Evolutionary conservation across 1,140 invertebrate genomes (phyloP), one percentile per base, ranked within the genome.

Genomic region (Bombus sylvicola): DNA sequence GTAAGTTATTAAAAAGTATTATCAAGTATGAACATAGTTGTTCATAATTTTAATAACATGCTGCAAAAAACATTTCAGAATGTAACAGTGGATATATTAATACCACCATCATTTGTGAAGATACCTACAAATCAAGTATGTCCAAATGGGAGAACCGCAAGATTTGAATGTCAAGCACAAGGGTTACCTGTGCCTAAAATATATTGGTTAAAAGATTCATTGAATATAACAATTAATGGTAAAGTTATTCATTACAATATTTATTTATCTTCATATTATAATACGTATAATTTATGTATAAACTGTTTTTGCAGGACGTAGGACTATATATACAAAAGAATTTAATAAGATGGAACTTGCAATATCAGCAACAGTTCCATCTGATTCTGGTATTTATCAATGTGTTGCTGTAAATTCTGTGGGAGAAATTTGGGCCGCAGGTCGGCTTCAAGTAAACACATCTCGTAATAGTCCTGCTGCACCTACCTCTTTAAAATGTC

Each of bases 361-460:
- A 31, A 96, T 98, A 82, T 95, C 96, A 8, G 97, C 97, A 74
- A 96, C 97, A 39, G 96, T 97, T 53, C 95, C 95, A 31, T 94
- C 96, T 22, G 97, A 97, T 92, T 96, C 97, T 89, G 97, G 97
- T 47, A 95, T 97, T 78, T 98, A 98, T 93, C 97, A 98, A 93
- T 98, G 97, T 93, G 94, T 97, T 31, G 97, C 97, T 8, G 94
- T 96, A n/a, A 98, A 97, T 94, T 93, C 94, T 13, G 96, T 96
- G 22, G 97, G 97, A 62, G 96, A 95, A 91, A 95, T 95, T 85
- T 97, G 97, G 96, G 96, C 96, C 13, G 96, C 96, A 91, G 95
- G 95, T 88, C 93, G 96, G 93, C 93, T 96, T 75, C 93, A 95
- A 92, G 96, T 96, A 25, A 96, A 96, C 85, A 95, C 94, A 76